Conservation (phyloP, 2,888 invertebrate species). For the Patella pellucida region DNA sequence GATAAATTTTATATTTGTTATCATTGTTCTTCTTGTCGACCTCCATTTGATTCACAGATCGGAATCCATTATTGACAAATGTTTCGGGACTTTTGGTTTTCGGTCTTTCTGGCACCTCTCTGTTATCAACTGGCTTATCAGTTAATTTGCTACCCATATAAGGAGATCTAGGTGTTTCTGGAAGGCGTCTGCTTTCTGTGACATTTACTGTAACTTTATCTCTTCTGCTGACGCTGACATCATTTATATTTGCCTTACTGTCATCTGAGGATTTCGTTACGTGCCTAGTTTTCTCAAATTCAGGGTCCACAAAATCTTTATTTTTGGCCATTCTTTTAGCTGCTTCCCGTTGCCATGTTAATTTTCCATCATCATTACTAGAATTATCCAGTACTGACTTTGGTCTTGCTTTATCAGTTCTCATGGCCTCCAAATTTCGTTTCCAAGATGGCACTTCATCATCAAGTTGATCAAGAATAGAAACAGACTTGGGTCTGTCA, state of each 20-base stretch:
- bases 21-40: neutral
- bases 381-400: slow-evolving; percentile 27
- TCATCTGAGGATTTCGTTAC: slow-evolving; percentile 11
- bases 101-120: neutral
- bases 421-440: slow-evolving; percentile 35
- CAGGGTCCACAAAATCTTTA: slow-evolving; percentile 55
- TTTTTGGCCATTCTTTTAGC: slow-evolving; percentile 53
- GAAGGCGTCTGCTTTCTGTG: neutral
- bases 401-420: slow-evolving; percentile 23
- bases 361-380: slow-evolving; percentile 21
- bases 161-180: neutral
- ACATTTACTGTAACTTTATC: neutral
- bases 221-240: neutral
- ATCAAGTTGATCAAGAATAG: slow-evolving; percentile 13
- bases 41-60: neutral
- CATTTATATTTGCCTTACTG: neutral
- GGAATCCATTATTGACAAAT: neutral
- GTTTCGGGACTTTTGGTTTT: neutral
- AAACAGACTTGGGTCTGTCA: slow-evolving; percentile 3
- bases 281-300: slow-evolving; percentile 32
- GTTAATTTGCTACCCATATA: neutral
- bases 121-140: neutral
- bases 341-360: slow-evolving; percentile 62
- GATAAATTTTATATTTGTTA: neutral
- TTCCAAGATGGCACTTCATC: slow-evolving; percentile 48